These are phyloP conservation scores for Chiridota heheva DNA, from an alignment of 35 echinoderm and acorn worm genomes.

Conservation along the genomic window DNA sequence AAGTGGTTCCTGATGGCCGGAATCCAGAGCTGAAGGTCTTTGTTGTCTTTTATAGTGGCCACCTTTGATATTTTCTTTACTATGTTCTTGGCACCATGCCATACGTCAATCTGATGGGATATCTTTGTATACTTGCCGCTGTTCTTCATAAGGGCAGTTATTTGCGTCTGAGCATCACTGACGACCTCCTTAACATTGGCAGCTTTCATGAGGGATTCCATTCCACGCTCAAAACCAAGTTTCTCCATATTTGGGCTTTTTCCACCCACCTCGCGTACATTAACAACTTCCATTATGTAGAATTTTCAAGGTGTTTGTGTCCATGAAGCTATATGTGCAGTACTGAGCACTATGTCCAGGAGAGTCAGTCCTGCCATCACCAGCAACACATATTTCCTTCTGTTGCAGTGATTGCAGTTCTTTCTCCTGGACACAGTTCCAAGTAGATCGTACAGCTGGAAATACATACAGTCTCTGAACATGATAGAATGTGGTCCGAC, in stretches of 20 bases:
- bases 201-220: conserved; percentile 46
- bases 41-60: conserved; percentile 38
- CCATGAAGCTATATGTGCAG: conserved; percentile 46
- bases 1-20: conserved; percentile 48
- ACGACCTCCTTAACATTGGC: background rate
- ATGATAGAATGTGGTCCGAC: conserved; percentile 20
- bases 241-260: conserved; percentile 56
- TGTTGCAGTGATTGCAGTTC: conserved; percentile 2
- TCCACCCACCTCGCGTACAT: conserved; percentile 30
- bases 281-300: conserved; percentile 24
- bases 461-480: conserved; percentile 27
- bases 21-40: conserved; percentile 50
- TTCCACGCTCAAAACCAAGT: conserved; percentile 34
- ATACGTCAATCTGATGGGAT: conserved; percentile 43
- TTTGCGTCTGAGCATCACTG: conserved; percentile 38
- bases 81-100: conserved; percentile 53
- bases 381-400: conserved; percentile 20
- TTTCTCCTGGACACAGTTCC: conserved; percentile 6
- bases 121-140: conserved; percentile 20
- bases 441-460: conserved; percentile 29
- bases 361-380: conserved; percentile 42
- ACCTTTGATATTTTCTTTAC: conserved; percentile 42
- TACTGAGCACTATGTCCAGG: conserved; percentile 48
- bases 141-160: conserved; percentile 32
- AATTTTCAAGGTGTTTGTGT: background rate